Conservation (phyloP, 2,113 vertebrate genomes). For the Zapornia atra region DNA sequence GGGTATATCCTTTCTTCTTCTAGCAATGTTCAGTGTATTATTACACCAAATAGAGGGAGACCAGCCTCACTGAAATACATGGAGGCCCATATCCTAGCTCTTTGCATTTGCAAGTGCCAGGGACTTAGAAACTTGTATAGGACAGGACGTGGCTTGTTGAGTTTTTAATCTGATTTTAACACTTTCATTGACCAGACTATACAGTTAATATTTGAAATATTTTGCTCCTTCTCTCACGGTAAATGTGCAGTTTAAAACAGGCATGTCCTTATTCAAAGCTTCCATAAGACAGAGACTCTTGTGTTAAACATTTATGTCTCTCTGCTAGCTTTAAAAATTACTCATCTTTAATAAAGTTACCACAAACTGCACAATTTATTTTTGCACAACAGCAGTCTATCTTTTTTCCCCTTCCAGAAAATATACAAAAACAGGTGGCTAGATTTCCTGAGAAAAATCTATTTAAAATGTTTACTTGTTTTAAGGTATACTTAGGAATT, state of each 20-base stretch:
- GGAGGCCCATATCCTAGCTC: background rate
- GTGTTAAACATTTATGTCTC: constrained; percentile 70
- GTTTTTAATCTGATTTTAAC: constrained; percentile 61
- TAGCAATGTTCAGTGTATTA: background rate
- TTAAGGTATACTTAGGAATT: constrained; percentile 54
- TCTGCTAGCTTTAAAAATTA: constrained; percentile 46
- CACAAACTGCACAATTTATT: constrained; percentile 67
- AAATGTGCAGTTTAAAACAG: constrained; percentile 66
- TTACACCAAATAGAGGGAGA: background rate
- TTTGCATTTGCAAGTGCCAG: background rate
- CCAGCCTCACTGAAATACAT: background rate
- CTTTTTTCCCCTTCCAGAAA: constrained; percentile 58
- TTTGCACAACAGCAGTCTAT: constrained; percentile 63
- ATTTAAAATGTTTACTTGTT: constrained; percentile 72
- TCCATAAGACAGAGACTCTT: background rate
- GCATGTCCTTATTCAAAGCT: constrained; percentile 64
- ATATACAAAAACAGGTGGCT: constrained; percentile 77
- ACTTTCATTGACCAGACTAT: constrained; percentile 27
- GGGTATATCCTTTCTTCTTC: background rate
- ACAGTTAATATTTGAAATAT: constrained; percentile 61
- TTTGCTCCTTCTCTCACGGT: constrained; percentile 43
- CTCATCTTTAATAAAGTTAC: constrained; percentile 70
- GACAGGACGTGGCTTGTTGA: constrained; percentile 34
- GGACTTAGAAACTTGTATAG: background rate
- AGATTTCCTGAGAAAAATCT: constrained; percentile 55